These are phyloP conservation scores for Sebastes wilsoni DNA, from an alignment of 2,797 vertebrate genomes.

Conservation along the genomic window DNA sequence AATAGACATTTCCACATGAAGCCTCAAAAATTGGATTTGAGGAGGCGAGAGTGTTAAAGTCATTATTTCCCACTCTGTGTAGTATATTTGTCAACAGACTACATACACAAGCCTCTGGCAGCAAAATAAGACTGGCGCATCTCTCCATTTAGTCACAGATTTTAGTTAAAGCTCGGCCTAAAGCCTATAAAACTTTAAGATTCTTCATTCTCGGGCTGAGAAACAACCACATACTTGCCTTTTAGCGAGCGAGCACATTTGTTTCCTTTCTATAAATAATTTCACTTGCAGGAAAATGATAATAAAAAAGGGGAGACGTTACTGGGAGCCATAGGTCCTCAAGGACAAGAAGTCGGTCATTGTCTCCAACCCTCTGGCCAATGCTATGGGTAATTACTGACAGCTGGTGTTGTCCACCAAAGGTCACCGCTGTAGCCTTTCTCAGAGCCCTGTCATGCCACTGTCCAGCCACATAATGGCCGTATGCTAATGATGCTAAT, in stretches of 20 bases:
- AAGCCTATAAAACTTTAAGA: slow-evolving; percentile 62
- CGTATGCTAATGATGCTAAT: slow-evolving; percentile 87
- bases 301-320: slow-evolving; percentile 28
- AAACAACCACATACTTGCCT: slow-evolving; percentile 36
- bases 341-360: slow-evolving; percentile 71
- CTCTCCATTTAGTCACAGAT: slow-evolving; percentile 69
- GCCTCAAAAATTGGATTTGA: slow-evolving; percentile 39
- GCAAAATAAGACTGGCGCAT: slow-evolving; percentile 32
- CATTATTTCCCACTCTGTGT: slow-evolving; percentile 42
- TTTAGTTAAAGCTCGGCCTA: slow-evolving; percentile 69
- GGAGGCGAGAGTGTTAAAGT: slow-evolving; percentile 43
- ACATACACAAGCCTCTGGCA: slow-evolving; percentile 54
- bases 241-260: neutral
- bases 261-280: slow-evolving; percentile 45
- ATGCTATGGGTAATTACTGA: slow-evolving; percentile 84
- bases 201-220: slow-evolving; percentile 42
- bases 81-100: slow-evolving; percentile 49
- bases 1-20: slow-evolving; percentile 44
- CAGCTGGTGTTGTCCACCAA: slow-evolving; percentile 86
- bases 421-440: slow-evolving; percentile 84
- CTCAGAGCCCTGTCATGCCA: slow-evolving; percentile 82
- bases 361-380: slow-evolving; percentile 58
- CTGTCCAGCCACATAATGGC: slow-evolving; percentile 83
- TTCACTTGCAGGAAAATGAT: neutral
- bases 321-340: slow-evolving; percentile 47